Evolutionary conservation across 92 coral and sea anemone species (phyloP).

Genomic region (Zoanthus sociatus): DNA sequence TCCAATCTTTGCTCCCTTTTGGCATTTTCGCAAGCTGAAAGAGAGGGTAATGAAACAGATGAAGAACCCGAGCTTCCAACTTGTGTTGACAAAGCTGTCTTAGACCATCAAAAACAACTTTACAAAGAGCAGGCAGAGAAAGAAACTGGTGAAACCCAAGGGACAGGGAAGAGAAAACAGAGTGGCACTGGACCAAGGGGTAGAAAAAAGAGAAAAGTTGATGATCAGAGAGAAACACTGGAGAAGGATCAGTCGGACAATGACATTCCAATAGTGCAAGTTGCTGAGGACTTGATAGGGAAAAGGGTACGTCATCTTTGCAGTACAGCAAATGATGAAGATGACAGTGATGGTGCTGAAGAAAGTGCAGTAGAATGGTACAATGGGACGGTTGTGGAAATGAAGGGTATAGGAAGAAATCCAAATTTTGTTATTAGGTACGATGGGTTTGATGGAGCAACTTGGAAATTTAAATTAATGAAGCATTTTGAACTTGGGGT

Average conservation of each 20-base stretch:
- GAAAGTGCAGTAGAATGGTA: conserved; percentile 25
- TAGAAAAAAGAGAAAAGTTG: conserved; percentile 16
- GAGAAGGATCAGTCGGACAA: conserved; percentile 24
- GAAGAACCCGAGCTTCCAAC: conserved; percentile 25
- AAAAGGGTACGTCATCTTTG: conserved; percentile 28
- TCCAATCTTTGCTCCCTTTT: conserved; percentile 39
- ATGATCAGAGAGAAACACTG: conserved; percentile 23
- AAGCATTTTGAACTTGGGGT: conserved; percentile 37
- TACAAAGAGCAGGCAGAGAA: conserved; percentile 26
- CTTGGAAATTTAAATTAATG: conserved; percentile 33
- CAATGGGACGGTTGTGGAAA: conserved; percentile 35
- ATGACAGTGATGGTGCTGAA: conserved; percentile 1
- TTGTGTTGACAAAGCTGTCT: conserved; percentile 32
- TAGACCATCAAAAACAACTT: conserved; percentile 25
- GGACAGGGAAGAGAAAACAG: conserved; percentile 25
- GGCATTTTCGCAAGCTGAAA: conserved; percentile 21
- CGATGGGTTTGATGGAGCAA: conserved; percentile 18
- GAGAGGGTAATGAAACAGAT: conserved; percentile 18
- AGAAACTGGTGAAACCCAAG: conserved; percentile 21
- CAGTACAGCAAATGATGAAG: conserved; percentile 27
- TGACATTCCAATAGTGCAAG: conserved; percentile 28
- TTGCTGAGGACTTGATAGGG: conserved; percentile 37
- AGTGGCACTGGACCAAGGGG: conserved; percentile 35
- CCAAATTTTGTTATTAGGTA: conserved; percentile 35
- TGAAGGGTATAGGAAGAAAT: conserved; percentile 30